phyloP scores from a whole-genome alignment of 2,888 invertebrate species.

The Tineola bisselliella region DNA sequence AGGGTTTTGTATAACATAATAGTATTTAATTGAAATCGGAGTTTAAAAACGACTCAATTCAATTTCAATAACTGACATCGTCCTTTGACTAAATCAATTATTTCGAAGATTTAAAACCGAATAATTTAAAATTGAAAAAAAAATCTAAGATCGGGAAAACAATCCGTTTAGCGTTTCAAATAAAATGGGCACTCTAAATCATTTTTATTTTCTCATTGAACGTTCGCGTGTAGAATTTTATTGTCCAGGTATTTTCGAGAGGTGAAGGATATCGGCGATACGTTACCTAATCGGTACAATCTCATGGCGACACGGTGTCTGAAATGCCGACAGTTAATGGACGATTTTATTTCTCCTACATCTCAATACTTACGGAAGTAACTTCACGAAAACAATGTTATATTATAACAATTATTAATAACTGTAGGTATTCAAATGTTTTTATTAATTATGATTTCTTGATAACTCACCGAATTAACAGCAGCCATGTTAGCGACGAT shows the following conservation, averaged over 20 bases:
- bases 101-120: background rate
- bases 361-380: background rate
- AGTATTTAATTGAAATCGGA: background rate
- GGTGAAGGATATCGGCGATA: background rate
- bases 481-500: conserved; percentile 69
- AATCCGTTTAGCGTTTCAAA: background rate
- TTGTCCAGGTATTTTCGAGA: background rate
- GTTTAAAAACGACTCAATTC: conserved; percentile 1
- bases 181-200: background rate
- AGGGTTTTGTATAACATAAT: background rate
- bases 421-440: too few relatives aligned
- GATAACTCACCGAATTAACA: conserved; percentile 70
- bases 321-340: background rate
- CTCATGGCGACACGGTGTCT: background rate
- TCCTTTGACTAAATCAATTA: conserved; percentile 1
- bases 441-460: too few relatives aligned
- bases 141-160: background rate
- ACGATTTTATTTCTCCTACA: background rate
- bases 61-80: background rate
- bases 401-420: background rate
- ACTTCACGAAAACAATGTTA: background rate
- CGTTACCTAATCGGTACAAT: background rate
- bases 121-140: background rate
- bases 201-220: background rate
- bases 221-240: background rate